phyloP scores from a whole-genome alignment of 1,140 invertebrate genomes.

The Hylyphantes graminicola region DNA sequence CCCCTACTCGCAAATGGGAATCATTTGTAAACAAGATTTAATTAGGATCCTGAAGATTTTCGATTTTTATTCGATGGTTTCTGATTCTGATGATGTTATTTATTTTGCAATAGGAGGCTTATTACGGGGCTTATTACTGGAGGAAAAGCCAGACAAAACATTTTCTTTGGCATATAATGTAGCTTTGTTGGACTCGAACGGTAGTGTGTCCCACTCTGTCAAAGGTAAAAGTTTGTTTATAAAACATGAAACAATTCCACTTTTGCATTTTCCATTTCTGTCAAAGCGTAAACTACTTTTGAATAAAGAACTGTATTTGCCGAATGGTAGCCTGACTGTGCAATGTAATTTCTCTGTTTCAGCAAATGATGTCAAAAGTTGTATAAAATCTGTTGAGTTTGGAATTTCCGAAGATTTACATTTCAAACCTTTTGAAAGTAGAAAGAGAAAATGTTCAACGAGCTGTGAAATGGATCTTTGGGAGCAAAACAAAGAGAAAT shows the following conservation, averaged over 20 bases:
- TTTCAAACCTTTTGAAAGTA: background rate
- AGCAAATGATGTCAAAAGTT: background rate
- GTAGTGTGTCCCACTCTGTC: background rate
- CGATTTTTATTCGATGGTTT: background rate
- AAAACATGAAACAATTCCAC: too few relatives aligned
- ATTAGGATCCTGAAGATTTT: background rate
- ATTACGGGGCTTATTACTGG: too few relatives aligned
- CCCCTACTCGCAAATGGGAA: too few relatives aligned
- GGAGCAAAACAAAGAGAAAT: background rate
- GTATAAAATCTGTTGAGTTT: background rate
- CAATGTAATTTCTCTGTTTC: background rate
- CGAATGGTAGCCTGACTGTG: background rate
- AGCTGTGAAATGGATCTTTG: background rate
- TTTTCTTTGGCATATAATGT: background rate
- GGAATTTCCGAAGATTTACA: too few relatives aligned
- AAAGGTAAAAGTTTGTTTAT: background rate
- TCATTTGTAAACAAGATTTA: too few relatives aligned
- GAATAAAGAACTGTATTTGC: constrained; percentile 8
- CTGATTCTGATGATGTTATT: background rate
- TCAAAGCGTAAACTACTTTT: background rate
- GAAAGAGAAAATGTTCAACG: background rate
- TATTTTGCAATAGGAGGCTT: too few relatives aligned
- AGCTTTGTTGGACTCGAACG: background rate
- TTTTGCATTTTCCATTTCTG: background rate
- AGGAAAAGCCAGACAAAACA: too few relatives aligned